Evolutionary conservation across 2,888 invertebrate genomes (phyloP).

Genomic region (Chaetogeoica ovagalla): DNA sequence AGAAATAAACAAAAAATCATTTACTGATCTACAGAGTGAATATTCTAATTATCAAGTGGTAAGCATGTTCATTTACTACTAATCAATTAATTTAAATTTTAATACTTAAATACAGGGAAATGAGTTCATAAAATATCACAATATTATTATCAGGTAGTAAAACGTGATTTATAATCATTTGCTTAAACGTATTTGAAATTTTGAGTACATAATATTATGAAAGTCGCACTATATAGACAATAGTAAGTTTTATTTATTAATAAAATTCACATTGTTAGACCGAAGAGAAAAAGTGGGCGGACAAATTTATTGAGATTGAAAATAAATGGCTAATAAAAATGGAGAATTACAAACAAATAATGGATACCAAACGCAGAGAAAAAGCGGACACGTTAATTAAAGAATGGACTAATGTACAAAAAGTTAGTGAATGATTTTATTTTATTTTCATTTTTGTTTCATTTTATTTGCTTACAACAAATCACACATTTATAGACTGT

Average conservation of each 20-base stretch:
- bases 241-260: too few species aligned
- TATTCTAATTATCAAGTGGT: constrained; percentile 40
- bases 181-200: too few species aligned
- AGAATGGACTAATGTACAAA: constrained; percentile 60
- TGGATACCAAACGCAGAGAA: constrained; percentile 55
- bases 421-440: constrained; percentile 56
- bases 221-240: too few species aligned
- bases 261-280: neutral
- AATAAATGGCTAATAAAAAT: constrained; percentile 60
- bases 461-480: constrained; percentile 48
- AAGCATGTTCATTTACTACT: neutral
- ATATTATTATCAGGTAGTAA: too few species aligned
- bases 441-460: constrained; percentile 53
- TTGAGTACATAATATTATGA: too few species aligned
- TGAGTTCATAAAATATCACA: too few species aligned
- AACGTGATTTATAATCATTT: too few species aligned
- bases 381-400: constrained; percentile 55
- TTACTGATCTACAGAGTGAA: constrained; percentile 22
- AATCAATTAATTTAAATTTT: neutral
- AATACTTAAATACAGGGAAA: too few species aligned
- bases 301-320: constrained; percentile 59
- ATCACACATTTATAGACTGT: constrained; percentile 43
- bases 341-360: constrained; percentile 56
- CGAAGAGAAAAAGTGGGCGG: constrained; percentile 57
- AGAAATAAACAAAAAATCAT: constrained; percentile 33